Evolutionary conservation across 1,140 invertebrate species (phyloP), one percentile per base, ranked within the genome.

Genomic region (Pissodes strobi): DNA sequence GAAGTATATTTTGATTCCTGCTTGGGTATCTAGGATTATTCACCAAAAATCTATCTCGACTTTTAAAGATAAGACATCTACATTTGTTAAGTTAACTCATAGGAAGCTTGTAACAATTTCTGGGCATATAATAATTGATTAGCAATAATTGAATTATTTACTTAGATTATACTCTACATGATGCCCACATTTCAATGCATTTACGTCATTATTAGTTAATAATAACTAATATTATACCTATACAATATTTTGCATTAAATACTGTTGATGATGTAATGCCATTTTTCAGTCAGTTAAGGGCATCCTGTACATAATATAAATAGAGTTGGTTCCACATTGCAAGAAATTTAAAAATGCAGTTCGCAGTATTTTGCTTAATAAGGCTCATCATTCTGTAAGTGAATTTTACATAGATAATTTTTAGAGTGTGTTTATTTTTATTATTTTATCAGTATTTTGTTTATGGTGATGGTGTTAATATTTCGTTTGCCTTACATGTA

Each of bases 261-360:
- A 39, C 1, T 19, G 12, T 37, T 45, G 12, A 34, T 21, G 34
- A 53, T 53, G 51, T 37, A 21, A 12, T 9, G 19, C 12, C 30
- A 38, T 53, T 46, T 21, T 38, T 41, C 27, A 43, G 13, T 43
- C 38, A n/a, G n/a, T n/a, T n/a, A 46, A 19, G 15, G 23, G 21
- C 41, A 48, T 34, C 56, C 41, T 59, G 56, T 59, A 49, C 43
- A 57, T 23, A 43, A 2, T 59, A 43, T 59, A 59, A 46, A 59
- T 59, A 59, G 10, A 9, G 23, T 25, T 39, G 51, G 34, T 21
- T 27, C 45, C 39, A 27, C n/a, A n/a, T n/a, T n/a, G n/a, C n/a
- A n/a, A n/a, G n/a, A n/a, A n/a, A n/a, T n/a, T n/a, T n/a, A n/a
- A n/a, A n/a, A n/a, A n/a, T n/a, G n/a, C n/a, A n/a, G n/a, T n/a